Base-by-base conservation (phyloP, 2,113 vertebrate species). In the Chelonoidis abingdonii region DNA sequence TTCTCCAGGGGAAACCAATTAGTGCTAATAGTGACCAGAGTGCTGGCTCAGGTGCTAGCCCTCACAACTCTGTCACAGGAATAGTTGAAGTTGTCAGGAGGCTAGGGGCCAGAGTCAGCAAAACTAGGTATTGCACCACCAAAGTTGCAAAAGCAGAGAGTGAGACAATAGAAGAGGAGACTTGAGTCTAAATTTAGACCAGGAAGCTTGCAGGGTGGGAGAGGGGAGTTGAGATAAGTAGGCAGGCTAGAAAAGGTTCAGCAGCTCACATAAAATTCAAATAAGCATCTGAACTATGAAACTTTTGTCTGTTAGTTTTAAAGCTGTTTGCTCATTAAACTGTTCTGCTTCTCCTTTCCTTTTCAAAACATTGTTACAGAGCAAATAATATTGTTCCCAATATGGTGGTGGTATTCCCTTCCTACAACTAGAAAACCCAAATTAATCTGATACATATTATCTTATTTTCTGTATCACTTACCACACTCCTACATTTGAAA, bases 291-390 rank as follows among this genome's bases (percentile, higher is more conserved):
- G 80, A 95, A 89, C 78, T 95, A 92, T 78, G 81, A 86, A 95
- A 94, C 10, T 88, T 91, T 47, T 80, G 93, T 94, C 96, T 93
- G 65, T 56, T 72, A 93, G 89, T 97, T 97, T 95, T 97, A 89
- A 95, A 95, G 35, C 44, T 94, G 25, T 50, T 94, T 87, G 88
- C 87, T 62, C 62, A 65, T 94, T 95, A 96, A 94, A 93, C 82
- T 96, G 84, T 87, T 85, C 83, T 76, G 17, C 25, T 10, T 38
- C 29, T 88, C 38, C 52, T 90, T 95, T 93, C 90, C 90, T 89
- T 50, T 86, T 38, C 87, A 92, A 94, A 50, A 29, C 29, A 53
- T 89, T 86, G 84, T 84, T 83, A 72, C 72, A 88, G 27, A 31
- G 89, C 44, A 88, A 94, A 29, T 44, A 41, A 69, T 78, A 86